A percentile compares a stretch with the other conserved stretches of the same genome.
Evolutionary conservation across 2,113 vertebrate species (phyloP).

Genomic region (Athene cunicularia): DNA sequence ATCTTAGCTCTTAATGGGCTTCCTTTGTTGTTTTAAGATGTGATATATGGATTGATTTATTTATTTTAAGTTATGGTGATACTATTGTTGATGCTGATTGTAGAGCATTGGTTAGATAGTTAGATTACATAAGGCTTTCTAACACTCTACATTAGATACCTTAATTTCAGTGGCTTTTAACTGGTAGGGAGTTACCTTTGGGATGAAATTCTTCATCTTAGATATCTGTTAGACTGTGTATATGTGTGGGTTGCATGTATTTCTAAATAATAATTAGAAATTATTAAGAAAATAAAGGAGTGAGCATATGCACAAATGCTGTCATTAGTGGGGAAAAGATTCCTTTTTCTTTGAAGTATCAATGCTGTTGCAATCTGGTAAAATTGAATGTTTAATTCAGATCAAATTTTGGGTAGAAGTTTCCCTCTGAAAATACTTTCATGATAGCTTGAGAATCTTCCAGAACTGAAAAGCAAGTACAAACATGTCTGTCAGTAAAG

Average conservation of each 20-base stretch:
- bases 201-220: background rate
- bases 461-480: background rate
- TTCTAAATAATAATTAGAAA: background rate
- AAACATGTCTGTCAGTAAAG: rapidly evolving
- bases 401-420: background rate
- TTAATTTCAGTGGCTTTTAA: background rate
- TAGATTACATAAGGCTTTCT: background rate
- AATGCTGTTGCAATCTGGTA: background rate
- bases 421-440: background rate
- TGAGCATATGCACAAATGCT: background rate
- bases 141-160: background rate
- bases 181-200: background rate
- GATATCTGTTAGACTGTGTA: background rate
- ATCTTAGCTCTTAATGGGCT: background rate
- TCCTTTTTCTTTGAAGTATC: background rate
- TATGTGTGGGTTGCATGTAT: background rate
- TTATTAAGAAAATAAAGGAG: background rate
- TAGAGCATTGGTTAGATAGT: background rate
- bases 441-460: background rate
- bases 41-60: background rate
- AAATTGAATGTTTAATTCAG: background rate
- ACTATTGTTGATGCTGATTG: background rate
- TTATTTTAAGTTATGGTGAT: background rate
- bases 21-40: background rate
- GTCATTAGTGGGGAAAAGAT: background rate